phyloP scores from a whole-genome alignment of 1,140 invertebrate genomes.

The Brachionus manjavacas region DNA sequence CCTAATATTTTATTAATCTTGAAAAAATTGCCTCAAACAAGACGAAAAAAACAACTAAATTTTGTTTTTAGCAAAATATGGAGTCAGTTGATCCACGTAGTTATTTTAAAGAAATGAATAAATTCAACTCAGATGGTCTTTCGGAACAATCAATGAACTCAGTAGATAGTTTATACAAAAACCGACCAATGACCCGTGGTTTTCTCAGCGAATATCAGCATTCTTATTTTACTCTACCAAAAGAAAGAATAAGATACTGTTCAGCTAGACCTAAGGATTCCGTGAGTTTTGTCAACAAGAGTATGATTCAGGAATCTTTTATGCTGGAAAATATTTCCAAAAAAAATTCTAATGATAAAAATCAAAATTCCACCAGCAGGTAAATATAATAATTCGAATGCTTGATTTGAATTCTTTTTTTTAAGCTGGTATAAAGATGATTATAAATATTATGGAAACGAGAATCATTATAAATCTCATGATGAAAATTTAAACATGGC shows the following conservation, averaged over 20 bases:
- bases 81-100: constrained; percentile 9
- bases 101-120: constrained; percentile 38
- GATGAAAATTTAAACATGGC: background rate
- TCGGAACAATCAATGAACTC: background rate
- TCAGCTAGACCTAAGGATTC: constrained; percentile 6
- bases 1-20: background rate
- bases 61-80: background rate
- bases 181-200: background rate
- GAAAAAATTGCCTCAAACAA: background rate
- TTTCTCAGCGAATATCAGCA: constrained; percentile 39
- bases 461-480: background rate
- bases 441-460: constrained; percentile 7
- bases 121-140: constrained; percentile 5
- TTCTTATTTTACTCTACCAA: constrained; percentile 2
- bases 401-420: background rate
- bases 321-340: background rate
- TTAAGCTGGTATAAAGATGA: background rate
- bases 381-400: background rate
- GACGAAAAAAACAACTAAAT: background rate
- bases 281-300: constrained; percentile 1
- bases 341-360: background rate
- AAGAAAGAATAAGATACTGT: background rate
- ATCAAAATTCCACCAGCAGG: background rate
- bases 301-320: constrained; percentile 10
- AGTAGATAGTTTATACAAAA: background rate